phyloP scores from a whole-genome alignment of 2,888 invertebrate species.

The Hirudinaria manillensis region DNA sequence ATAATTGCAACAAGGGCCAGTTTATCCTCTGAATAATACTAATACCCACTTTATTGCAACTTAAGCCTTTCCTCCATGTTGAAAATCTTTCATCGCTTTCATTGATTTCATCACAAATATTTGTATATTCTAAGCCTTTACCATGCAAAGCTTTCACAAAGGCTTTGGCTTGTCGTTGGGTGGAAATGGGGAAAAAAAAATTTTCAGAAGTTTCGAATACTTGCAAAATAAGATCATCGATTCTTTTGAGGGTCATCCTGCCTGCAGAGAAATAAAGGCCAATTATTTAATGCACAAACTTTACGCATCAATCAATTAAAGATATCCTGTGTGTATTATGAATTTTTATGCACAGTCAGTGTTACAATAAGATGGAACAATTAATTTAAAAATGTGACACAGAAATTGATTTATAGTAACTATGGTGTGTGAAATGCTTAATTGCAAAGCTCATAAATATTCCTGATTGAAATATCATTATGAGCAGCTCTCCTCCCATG shows the following conservation, averaged over 20 bases:
- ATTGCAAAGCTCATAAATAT: no score
- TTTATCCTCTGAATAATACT: conserved; percentile 14
- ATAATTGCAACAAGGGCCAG: not conserved
- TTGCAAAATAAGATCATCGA: conserved; percentile 15
- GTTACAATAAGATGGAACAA: no score
- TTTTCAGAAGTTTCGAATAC: conserved; percentile 16
- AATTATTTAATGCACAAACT: no score
- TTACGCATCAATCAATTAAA: no score
- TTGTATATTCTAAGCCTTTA: conserved; percentile 8
- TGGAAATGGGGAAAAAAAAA: conserved; percentile 15
- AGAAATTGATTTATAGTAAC: no score
- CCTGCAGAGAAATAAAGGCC: no score
- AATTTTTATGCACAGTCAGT: no score
- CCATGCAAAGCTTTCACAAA: conserved; percentile 16
- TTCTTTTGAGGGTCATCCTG: not conserved
- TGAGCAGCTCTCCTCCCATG: no score
- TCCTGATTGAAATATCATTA: no score
- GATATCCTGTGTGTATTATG: no score
- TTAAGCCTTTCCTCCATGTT: conserved; percentile 11
- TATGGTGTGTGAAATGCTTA: no score
- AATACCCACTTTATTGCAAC: not conserved
- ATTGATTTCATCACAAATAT: conserved; percentile 10
- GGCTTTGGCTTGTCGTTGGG: conserved; percentile 4
- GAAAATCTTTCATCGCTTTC: conserved; percentile 6
- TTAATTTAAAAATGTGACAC: no score